Conservation (phyloP, 2,113 vertebrate genomes). For the Cygnus buccinator region DNA sequence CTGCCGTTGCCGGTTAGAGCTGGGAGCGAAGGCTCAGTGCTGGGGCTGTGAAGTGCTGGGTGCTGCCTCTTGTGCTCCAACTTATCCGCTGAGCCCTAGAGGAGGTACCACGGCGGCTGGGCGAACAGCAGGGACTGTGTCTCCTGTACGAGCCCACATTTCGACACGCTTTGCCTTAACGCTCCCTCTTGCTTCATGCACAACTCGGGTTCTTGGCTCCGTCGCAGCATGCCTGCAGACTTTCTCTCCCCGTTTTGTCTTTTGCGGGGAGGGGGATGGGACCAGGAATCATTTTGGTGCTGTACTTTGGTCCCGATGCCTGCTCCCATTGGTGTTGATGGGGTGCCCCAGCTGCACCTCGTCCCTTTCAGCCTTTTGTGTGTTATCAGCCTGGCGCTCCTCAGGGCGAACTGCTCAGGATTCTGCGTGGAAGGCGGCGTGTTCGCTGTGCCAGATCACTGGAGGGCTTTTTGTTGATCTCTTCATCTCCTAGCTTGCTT, state of each 20-base stretch:
- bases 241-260: not conserved
- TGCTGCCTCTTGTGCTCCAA: conserved; percentile 13
- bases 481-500: not conserved
- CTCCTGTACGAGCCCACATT: not conserved
- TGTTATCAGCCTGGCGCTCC: not conserved
- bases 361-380: not conserved
- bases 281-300: not conserved
- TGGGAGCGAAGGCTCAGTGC: not conserved
- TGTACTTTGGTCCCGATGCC: not conserved
- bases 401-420: not conserved
- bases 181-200: not conserved
- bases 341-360: not conserved
- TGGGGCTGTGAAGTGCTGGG: not conserved
- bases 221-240: conserved; percentile 4
- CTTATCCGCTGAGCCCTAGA: conserved; percentile 5
- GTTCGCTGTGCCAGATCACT: conserved; percentile 4
- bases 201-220: conserved; percentile 27
- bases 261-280: conserved; percentile 17
- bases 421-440: not conserved
- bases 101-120: not conserved
- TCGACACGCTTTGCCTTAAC: conserved; percentile 9
- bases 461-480: not conserved
- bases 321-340: not conserved
- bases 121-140: not conserved
- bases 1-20: not conserved